Conservation (phyloP, 2,797 vertebrate species). For the Coendou prehensilis region DNA sequence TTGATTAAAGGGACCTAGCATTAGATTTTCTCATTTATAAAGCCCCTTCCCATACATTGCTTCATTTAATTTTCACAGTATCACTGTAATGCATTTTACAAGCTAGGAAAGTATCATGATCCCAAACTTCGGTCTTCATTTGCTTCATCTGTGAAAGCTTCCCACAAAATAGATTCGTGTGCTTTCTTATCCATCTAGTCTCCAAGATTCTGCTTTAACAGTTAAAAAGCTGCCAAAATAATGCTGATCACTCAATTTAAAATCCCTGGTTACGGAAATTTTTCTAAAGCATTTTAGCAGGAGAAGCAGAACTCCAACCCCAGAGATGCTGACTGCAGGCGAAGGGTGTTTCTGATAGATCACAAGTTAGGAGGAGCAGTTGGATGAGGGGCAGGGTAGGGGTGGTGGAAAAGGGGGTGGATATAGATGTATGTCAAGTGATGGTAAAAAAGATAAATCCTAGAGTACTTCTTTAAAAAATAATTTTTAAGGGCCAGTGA, state of each 20-base stretch:
- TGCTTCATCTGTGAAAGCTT: background rate
- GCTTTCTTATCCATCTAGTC: background rate
- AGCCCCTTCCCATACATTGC: background rate
- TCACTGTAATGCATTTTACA: constrained; percentile 23
- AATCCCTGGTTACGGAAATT: background rate
- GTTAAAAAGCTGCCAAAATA: background rate
- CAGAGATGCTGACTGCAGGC: background rate
- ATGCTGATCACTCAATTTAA: background rate
- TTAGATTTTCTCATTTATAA: constrained; percentile 34
- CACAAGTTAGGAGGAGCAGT: background rate
- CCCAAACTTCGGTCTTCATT: background rate
- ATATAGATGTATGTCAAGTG: background rate
- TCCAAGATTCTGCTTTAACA: background rate
- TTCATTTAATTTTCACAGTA: constrained; percentile 41
- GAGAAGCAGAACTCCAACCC: background rate
- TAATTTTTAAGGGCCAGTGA: background rate
- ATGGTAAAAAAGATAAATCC: background rate
- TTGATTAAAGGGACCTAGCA: background rate
- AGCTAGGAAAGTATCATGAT: constrained; percentile 30
- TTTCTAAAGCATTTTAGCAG: constrained; percentile 28
- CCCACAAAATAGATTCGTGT: background rate
- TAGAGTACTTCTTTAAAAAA: constrained; percentile 47
- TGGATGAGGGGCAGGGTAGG: background rate
- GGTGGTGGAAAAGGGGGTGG: background rate
- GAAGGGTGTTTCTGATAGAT: background rate